A percentile compares a stretch with the other conserved stretches of the same genome.
phyloP scores from a whole-genome alignment of 1,140 invertebrate species.

The Anoplolepis gracilipes region DNA sequence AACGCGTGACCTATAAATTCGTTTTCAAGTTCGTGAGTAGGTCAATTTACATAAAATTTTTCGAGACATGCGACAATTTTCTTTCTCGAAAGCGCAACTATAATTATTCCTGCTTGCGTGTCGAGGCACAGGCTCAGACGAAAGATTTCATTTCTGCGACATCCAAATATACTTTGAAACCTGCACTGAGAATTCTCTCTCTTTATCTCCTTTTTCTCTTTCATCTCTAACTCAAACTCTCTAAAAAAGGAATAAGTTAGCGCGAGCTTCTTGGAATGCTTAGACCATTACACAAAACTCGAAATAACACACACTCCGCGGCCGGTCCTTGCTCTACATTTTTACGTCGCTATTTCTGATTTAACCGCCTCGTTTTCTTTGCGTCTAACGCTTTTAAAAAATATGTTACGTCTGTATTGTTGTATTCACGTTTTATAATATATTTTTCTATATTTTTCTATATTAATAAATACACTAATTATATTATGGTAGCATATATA shows the following conservation, averaged over 20 bases:
- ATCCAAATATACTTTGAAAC: slow-evolving; percentile 71
- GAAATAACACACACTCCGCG: slow-evolving; percentile 65
- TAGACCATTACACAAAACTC: slow-evolving; percentile 71
- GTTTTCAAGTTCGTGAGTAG: too few relatives aligned
- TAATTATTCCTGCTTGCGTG: slow-evolving; percentile 39
- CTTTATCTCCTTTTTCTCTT: neutral
- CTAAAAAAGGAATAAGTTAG: slow-evolving; percentile 71
- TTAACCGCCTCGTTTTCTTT: slow-evolving; percentile 21
- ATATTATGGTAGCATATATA: neutral
- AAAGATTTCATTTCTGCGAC: slow-evolving; percentile 30
- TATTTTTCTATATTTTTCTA: too few relatives aligned
- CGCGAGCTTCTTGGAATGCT: slow-evolving; percentile 67
- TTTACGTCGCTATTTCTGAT: slow-evolving; percentile 59
- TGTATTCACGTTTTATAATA: too few relatives aligned
- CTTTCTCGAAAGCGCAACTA: neutral
- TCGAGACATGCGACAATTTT: too few relatives aligned
- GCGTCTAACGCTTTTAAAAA: neutral
- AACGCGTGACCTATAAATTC: too few relatives aligned
- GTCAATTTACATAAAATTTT: neutral
- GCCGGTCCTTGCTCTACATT: slow-evolving; percentile 72
- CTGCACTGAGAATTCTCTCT: slow-evolving; percentile 6
- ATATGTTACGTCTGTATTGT: neutral
- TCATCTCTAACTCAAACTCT: slow-evolving; percentile 56
- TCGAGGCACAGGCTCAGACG: slow-evolving; percentile 24
- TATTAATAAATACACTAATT: neutral